Conservation (phyloP, 64 coral and sea anemone species). For the Orbicella faveolata region DNA sequence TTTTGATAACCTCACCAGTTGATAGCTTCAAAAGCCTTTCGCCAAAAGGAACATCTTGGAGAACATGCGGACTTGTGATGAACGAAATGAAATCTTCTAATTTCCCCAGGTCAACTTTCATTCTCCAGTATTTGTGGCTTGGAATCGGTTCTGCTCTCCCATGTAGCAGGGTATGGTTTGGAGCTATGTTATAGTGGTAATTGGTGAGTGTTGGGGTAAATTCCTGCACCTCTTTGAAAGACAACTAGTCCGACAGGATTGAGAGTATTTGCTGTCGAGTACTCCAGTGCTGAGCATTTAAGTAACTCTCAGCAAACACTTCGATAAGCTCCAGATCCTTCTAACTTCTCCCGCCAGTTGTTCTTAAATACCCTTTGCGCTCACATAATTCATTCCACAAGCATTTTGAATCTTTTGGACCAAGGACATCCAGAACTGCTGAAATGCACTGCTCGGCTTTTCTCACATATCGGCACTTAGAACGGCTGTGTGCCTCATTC, state of each 20-base stretch:
- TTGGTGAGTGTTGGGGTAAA: conserved; percentile 12
- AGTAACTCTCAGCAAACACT: conserved; percentile 31
- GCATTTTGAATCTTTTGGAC: conserved; percentile 35
- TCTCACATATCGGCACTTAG: conserved; percentile 44
- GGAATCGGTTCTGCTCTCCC: conserved; percentile 52
- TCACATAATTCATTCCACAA: conserved; percentile 45
- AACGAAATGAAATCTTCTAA: conserved; percentile 51
- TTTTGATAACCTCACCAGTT: conserved; percentile 47
- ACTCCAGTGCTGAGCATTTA: conserved; percentile 38
- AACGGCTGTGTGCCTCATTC: background rate
- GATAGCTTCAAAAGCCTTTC: conserved; percentile 47
- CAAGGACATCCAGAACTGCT: conserved; percentile 52
- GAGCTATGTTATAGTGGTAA: too few species aligned
- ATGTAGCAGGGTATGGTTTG: conserved; percentile 22
- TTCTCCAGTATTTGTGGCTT: conserved; percentile 23
- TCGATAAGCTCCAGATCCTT: conserved; percentile 36
- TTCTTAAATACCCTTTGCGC: background rate
- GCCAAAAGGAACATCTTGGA: conserved; percentile 77
- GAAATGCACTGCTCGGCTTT: conserved; percentile 51
- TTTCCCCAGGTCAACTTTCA: conserved; percentile 49
- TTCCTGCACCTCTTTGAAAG: conserved; percentile 56
- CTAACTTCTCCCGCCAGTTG: background rate
- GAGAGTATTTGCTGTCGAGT: conserved; percentile 62
- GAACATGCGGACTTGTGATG: conserved; percentile 4
- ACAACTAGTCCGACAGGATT: conserved; percentile 59